Base-by-base conservation (phyloP, 2,888 invertebrate genomes). In the Scaptomyza flava region DNA sequence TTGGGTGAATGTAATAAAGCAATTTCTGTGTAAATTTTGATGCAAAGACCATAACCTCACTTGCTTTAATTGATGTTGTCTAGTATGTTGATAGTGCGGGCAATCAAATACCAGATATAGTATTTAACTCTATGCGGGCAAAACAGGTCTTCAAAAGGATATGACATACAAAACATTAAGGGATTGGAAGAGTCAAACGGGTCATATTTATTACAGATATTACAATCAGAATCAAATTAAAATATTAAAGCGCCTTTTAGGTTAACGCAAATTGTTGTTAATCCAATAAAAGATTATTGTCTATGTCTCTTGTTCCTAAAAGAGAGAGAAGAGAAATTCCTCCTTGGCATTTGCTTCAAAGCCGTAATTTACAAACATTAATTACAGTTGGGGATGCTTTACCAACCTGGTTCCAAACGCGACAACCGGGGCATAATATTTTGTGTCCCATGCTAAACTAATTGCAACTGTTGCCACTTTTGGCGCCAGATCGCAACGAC, bases 21-120 rank as follows among this genome's bases (percentile, higher is more conserved):
- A 83, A 82, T 82, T 86, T 86, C 82, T 67, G 72, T 80, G 72
- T 75, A 80, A 77, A 86, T 86, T 86, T 83, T 86, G 77, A 70
- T 72, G 73, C 69, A 66, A 53, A 68, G 82, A 72, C 81, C 69
- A 79, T 79, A 79, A 81, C 69, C 82, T 64, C 76, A 60, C 68
- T 70, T 70, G 69, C 42, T 59, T 66, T 73, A 82, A 79, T 79
- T 82, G 82, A 67, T 77, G 83, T 77, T 77, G 81, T 63, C 69
- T 64, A 17, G 38, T 14, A 64, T 48, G 51, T 42, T 66, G 63
- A 71, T 63, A 67, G 75, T 68, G 82, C 43, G 68, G 71, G 43
- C 79, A 81, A 81, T 81, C 66, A 59, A 52, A 66, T 47, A 7
- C 20, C 12, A 14, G 43, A 47, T 31, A 33, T 23, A n/a, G n/a